Conservation (phyloP, 2,888 invertebrate species). For the Epiblema foenella region DNA sequence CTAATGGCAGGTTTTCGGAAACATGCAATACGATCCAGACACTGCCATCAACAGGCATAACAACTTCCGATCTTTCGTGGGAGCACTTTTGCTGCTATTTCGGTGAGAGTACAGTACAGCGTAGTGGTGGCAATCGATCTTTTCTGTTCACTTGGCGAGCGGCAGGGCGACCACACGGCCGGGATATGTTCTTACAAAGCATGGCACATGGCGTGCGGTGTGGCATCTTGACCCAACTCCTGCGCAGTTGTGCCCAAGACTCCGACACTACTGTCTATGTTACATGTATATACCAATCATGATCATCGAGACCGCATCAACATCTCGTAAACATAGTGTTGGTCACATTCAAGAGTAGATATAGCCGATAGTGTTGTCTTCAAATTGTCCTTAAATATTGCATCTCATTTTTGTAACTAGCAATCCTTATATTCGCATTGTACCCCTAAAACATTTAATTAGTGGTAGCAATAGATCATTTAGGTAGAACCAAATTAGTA, state of each 20-base stretch:
- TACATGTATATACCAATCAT: conserved; percentile 61
- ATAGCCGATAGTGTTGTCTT: conserved; percentile 58
- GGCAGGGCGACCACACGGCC: conserved; percentile 36
- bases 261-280: conserved; percentile 61
- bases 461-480: conserved; percentile 60
- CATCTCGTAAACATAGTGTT: conserved; percentile 46
- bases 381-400: conserved; percentile 56
- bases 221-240: conserved; percentile 56
- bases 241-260: conserved; percentile 58
- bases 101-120: conserved; percentile 87
- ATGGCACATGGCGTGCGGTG: conserved; percentile 54
- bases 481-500: conserved; percentile 54
- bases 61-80: conserved; percentile 97
- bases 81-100: conserved; percentile 96
- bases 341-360: conserved; percentile 55
- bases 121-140: conserved; percentile 56
- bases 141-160: conserved; percentile 50
- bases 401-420: conserved; percentile 59
- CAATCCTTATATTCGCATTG: conserved; percentile 54
- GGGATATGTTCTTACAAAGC: conserved; percentile 50
- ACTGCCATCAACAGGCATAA: conserved; percentile 96
- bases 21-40: conserved; percentile 93
- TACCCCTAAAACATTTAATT: conserved; percentile 50
- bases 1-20: conserved; percentile 94
- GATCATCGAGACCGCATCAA: conserved; percentile 50